Conservation (phyloP, 2,797 vertebrate genomes). For the Staurois parvus region DNA sequence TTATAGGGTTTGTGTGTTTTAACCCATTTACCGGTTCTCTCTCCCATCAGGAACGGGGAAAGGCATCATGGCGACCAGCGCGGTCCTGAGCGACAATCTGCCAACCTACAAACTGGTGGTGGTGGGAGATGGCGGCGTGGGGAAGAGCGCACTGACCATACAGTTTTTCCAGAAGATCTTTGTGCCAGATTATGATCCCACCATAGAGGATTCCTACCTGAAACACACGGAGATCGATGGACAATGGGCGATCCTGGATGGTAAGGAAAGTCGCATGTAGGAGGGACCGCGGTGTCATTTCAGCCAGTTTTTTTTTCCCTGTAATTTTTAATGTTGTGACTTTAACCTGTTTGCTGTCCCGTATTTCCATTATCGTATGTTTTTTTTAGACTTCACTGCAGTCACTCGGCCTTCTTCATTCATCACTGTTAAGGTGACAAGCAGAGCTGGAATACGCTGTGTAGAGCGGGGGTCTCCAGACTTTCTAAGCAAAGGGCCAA, state of each 20-base stretch:
- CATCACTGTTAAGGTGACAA: no score
- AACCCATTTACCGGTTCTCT: not conserved
- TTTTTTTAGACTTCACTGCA: no score
- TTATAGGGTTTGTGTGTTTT: not conserved
- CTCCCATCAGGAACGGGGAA: constrained; percentile 55
- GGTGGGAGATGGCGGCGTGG: constrained; percentile 96
- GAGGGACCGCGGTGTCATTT: no score
- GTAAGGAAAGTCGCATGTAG: constrained; percentile 72
- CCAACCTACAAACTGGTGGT: constrained; percentile 98
- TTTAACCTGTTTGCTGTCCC: no score
- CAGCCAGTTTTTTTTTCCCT: no score
- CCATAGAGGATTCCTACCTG: constrained; percentile 98
- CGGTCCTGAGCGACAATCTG: constrained; percentile 96
- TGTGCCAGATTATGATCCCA: constrained; percentile 98
- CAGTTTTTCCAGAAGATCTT: constrained; percentile 99
- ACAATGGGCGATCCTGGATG: constrained; percentile 97
- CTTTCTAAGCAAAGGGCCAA: no score
- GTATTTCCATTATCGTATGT: no score
- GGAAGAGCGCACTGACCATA: constrained; percentile 97
- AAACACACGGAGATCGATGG: constrained; percentile 98
- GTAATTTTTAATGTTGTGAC: no score
- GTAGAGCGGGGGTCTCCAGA: no score
- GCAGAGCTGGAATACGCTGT: no score
- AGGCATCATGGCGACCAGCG: constrained; percentile 91
- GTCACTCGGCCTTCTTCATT: no score